Base-by-base conservation (phyloP, 2,113 vertebrate species). In the Cynopterus brachyotis region DNA sequence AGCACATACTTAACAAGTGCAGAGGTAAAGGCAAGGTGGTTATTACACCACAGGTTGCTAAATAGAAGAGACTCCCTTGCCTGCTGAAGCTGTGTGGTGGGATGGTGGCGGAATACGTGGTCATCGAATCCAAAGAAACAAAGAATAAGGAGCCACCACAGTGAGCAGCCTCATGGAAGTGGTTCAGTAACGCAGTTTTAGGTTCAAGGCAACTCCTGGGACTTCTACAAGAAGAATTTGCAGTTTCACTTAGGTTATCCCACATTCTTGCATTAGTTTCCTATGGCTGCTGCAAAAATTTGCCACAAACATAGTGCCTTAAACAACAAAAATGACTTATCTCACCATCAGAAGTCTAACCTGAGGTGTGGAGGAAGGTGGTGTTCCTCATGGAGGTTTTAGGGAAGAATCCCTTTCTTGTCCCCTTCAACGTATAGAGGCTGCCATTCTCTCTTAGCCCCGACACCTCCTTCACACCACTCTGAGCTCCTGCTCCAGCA, bases 41-140 rank as follows among this genome's bases (percentile, higher is more conserved):
- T 24, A 9, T 53, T 40, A 10, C 2, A 40, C 17, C 26, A 13
- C 28, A 17, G 62, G 45, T 40, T 55, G 19, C 50, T 62, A 55
- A 9, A 62, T 0, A 28, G 15, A 62, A 50, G 1, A 86, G 66
- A 57, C 2, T 0, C 3, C 40, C n/a, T 17, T 3, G 11, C 12
- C 7, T 9, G 20, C 22, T 45, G 28, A 79, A 40, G 10, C 17
- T 35, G 2, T 3, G 3, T 0, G 9, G 22, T 3, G 1, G 26
- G 22, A 3, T 10, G 16, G 1, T 9, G 6, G n/a, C n/a, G 6
- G 11, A 1, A 50, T 3, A 24, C 0, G 13, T 0, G 3, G 15
- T 66, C 30, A 3, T 1, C 10, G 15, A 53, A 5, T 30, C 22
- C 42, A 37, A 88, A 2, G 50, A 26, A 91, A 50, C 9, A 5